These are phyloP conservation scores for Caenorhabditis sp. DNA, from an alignment of 2,888 invertebrate genomes.

Conservation along the genomic window DNA sequence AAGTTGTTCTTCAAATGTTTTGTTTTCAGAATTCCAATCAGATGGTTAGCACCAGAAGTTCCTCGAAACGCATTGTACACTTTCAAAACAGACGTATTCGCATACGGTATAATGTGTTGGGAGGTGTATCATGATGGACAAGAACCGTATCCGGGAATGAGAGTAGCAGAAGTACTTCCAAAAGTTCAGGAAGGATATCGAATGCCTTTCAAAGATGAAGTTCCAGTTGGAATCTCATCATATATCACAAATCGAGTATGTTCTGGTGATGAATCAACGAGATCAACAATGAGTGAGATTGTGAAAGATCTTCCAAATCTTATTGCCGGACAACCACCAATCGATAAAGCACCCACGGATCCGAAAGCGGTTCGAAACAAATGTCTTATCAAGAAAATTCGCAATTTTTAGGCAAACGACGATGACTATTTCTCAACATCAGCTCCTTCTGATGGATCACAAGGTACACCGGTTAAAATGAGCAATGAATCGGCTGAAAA, in stretches of 20 bases:
- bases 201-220: conserved; percentile 25
- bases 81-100: conserved; percentile 46
- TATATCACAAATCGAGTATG: conserved; percentile 2
- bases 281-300: conserved; percentile 7
- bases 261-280: background rate
- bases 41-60: conserved; percentile 54
- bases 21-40: conserved; percentile 40
- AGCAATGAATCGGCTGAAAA: background rate
- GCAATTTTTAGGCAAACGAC: background rate
- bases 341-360: background rate
- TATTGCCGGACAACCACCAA: background rate
- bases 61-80: conserved; percentile 38
- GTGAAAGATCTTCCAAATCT: background rate
- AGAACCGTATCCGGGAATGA: conserved; percentile 55
- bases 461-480: background rate
- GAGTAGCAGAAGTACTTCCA: conserved; percentile 47
- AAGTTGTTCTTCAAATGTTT: background rate
- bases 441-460: background rate
- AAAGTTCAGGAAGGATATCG: conserved; percentile 50
- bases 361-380: background rate
- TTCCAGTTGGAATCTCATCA: background rate
- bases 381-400: background rate
- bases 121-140: conserved; percentile 45
- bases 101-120: conserved; percentile 44
- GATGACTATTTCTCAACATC: background rate